phyloP scores from a whole-genome alignment of 2,888 invertebrate genomes.

The Crocallis elinguaria region DNA sequence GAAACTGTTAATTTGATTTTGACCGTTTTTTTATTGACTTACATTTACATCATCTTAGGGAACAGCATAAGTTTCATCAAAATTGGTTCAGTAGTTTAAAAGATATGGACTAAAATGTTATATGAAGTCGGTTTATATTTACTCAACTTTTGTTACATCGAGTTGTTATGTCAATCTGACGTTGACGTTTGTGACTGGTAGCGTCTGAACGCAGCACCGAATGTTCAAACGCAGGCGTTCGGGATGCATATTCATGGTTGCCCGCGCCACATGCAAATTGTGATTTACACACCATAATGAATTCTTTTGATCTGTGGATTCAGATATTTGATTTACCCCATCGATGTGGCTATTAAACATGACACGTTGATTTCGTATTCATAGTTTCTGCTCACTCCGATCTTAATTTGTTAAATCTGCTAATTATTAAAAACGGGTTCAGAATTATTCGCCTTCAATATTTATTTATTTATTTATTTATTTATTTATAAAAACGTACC shows the following conservation, averaged over 20 bases:
- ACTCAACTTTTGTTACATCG: no score
- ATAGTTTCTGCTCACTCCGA: conserved; percentile 67
- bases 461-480: no score
- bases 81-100: no score
- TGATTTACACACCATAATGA: conserved; percentile 85
- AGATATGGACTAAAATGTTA: no score
- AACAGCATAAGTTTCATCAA: no score
- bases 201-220: conserved; percentile 65
- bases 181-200: conserved; percentile 3
- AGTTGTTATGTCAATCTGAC: no score
- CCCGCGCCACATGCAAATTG: conserved; percentile 82
- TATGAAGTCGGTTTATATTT: no score
- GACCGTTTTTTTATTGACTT: no score
- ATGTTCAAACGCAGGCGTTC: conserved; percentile 73
- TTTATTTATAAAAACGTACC: no score
- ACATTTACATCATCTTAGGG: no score
- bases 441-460: conserved; percentile 1
- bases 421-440: conserved; percentile 45
- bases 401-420: conserved; percentile 60
- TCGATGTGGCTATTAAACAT: conserved; percentile 76
- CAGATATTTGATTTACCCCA: conserved; percentile 84
- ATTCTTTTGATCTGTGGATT: conserved; percentile 85
- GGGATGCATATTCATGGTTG: conserved; percentile 82
- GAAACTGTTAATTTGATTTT: no score
- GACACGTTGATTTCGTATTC: conserved; percentile 80